These are phyloP conservation scores for Sorex araneus DNA, from an alignment of 2,113 vertebrate genomes.

Conservation along the genomic window DNA sequence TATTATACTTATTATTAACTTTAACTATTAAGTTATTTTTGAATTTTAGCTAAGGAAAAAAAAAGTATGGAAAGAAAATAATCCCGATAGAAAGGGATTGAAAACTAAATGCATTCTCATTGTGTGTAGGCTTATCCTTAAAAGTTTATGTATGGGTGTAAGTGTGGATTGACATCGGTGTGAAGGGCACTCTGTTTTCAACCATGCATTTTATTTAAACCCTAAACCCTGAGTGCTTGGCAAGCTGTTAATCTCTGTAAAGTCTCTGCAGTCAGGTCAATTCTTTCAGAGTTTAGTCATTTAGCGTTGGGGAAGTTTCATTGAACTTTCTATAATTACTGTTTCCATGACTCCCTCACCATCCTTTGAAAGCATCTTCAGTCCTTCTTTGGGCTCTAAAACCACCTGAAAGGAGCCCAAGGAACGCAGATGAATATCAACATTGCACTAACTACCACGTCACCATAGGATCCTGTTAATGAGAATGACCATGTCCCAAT, in stretches of 20 bases:
- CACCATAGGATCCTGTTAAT: not conserved
- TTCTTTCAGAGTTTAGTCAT: conserved; percentile 43
- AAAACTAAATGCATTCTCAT: not conserved
- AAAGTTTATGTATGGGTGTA: not conserved
- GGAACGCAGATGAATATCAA: not conserved
- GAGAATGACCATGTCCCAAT: not conserved
- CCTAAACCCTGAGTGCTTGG: not conserved
- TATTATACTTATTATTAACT: not conserved
- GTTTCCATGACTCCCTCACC: conserved; percentile 32
- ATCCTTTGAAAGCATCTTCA: conserved; percentile 50
- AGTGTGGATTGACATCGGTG: not conserved
- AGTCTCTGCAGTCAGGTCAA: not conserved
- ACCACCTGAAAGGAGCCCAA: not conserved
- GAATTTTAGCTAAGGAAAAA: conserved; percentile 46
- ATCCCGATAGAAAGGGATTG: not conserved
- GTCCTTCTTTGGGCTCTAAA: conserved; percentile 7
- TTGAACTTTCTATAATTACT: conserved; percentile 2
- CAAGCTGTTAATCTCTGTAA: not conserved
- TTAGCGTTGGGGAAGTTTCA: conserved; percentile 38
- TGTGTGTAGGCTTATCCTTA: not conserved
- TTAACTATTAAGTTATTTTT: conserved; percentile 4
- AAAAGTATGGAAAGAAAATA: not conserved
- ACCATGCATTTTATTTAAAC: not conserved
- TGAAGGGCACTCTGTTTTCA: not conserved
- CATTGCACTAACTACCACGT: not conserved